These are phyloP conservation scores for Gila robusta DNA, from an alignment of 2,797 vertebrate genomes.

Conservation along the genomic window DNA sequence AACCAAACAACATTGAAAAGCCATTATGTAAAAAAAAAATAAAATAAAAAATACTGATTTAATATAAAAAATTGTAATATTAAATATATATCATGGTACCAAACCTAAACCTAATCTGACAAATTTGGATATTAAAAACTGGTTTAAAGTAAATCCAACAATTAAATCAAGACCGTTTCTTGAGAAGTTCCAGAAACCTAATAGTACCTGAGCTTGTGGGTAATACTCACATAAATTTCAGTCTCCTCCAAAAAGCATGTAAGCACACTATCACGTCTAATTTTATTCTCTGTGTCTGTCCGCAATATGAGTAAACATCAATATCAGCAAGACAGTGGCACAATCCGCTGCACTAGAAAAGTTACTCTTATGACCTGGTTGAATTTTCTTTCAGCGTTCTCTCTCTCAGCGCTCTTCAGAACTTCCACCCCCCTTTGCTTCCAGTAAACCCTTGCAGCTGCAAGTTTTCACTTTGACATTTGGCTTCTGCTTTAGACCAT, in stretches of 20 bases:
- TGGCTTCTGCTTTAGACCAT: slow-evolving; percentile 28
- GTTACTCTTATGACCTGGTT: not conserved
- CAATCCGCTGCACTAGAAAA: not conserved
- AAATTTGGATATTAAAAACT: not conserved
- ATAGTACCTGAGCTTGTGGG: not conserved
- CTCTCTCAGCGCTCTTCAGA: not conserved
- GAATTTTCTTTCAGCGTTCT: not conserved
- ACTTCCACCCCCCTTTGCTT: slow-evolving; percentile 42
- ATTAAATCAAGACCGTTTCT: not conserved
- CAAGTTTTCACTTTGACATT: slow-evolving; percentile 50
- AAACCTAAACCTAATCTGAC: not conserved
- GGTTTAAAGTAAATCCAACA: not conserved
- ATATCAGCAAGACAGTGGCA: not conserved
- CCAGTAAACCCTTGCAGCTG: slow-evolving; percentile 62
- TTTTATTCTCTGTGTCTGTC: not conserved
- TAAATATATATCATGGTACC: not conserved
- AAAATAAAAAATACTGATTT: not conserved
- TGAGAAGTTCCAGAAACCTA: not conserved
- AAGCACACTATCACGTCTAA: not conserved
- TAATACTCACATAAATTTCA: slow-evolving; percentile 4
- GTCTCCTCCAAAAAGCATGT: slow-evolving; percentile 1
- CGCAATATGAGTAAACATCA: not conserved
- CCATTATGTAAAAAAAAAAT: not conserved
- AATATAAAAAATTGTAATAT: too few relatives aligned
- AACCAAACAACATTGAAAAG: not conserved